Conservation (phyloP, 1,140 invertebrate species). For the Temnothorax curvispinosus region DNA sequence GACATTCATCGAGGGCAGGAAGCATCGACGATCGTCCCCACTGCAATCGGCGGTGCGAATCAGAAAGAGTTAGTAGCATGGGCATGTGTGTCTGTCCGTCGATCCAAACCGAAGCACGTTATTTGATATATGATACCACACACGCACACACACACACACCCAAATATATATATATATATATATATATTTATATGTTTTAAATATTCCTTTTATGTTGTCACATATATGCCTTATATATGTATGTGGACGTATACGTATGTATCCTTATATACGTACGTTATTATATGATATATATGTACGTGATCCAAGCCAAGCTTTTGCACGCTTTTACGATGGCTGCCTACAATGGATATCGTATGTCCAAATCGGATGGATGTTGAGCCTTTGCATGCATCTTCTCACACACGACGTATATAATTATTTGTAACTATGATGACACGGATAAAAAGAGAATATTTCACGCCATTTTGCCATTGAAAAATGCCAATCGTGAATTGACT, state of each 20-base stretch:
- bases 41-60: conserved; percentile 64
- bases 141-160: conserved; percentile 5
- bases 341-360: conserved; percentile 57
- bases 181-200: conserved; percentile 29
- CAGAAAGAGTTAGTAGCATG: conserved; percentile 81
- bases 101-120: conserved; percentile 69
- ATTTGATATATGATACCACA: conserved; percentile 37
- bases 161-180: not conserved
- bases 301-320: conserved; percentile 81
- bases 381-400: conserved; percentile 64
- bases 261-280: conserved; percentile 49
- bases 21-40: conserved; percentile 65
- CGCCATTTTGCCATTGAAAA: not conserved
- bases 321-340: conserved; percentile 82
- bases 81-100: conserved; percentile 81
- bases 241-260: conserved; percentile 16
- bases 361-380: conserved; percentile 64
- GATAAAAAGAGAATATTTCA: not conserved
- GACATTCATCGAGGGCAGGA: conserved; percentile 68
- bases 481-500: not conserved
- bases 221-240: not conserved
- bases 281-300: conserved; percentile 52
- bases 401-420: not conserved
- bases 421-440: not conserved
- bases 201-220: conserved; percentile 8